A percentile compares a stretch with the other conserved stretches of the same genome.
phyloP scores from a whole-genome alignment of 2,797 vertebrate species.

The Pampus argenteus region DNA sequence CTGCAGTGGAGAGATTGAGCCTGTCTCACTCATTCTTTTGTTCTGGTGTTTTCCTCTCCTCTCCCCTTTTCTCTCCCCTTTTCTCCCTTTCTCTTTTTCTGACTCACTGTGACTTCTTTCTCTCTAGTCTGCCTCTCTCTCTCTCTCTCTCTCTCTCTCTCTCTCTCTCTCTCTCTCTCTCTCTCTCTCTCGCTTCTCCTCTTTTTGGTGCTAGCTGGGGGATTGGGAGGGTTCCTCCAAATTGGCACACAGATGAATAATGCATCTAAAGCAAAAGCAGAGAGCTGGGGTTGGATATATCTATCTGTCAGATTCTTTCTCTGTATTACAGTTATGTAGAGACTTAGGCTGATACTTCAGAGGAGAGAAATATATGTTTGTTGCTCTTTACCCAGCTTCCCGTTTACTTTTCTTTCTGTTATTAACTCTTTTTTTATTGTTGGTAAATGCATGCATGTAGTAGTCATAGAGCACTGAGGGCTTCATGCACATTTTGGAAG shows the following conservation, averaged over 20 bases:
- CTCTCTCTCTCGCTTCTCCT: conserved; percentile 46
- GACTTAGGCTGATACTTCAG: conserved; percentile 69
- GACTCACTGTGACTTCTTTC: conserved; percentile 55
- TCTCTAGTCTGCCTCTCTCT: conserved; percentile 39
- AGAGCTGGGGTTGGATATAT: conserved; percentile 75
- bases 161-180: conserved; percentile 11
- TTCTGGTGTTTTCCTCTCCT: conserved; percentile 62
- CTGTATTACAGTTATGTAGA: conserved; percentile 68
- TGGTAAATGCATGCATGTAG: conserved; percentile 18
- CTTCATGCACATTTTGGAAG: conserved; percentile 33
- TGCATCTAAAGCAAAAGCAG: conserved; percentile 81
- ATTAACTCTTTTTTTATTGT: conserved; percentile 54
- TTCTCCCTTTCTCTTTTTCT: conserved; percentile 48
- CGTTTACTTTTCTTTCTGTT: conserved; percentile 50
- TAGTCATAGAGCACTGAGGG: conserved; percentile 19
- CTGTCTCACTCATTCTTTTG: conserved; percentile 66
- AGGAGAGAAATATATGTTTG: conserved; percentile 44
- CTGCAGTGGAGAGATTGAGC: conserved; percentile 62
- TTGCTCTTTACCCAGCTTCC: conserved; percentile 45
- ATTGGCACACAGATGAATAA: conserved; percentile 85
- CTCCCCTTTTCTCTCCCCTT: conserved; percentile 37
- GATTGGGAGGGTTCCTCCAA: conserved; percentile 81
- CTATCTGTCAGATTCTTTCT: conserved; percentile 77
- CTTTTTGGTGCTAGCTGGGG: conserved; percentile 73
- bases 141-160: conserved; percentile 26